These are phyloP conservation scores for Tenthredo mesomela DNA, from an alignment of 2,888 invertebrate genomes.

Conservation along the genomic window DNA sequence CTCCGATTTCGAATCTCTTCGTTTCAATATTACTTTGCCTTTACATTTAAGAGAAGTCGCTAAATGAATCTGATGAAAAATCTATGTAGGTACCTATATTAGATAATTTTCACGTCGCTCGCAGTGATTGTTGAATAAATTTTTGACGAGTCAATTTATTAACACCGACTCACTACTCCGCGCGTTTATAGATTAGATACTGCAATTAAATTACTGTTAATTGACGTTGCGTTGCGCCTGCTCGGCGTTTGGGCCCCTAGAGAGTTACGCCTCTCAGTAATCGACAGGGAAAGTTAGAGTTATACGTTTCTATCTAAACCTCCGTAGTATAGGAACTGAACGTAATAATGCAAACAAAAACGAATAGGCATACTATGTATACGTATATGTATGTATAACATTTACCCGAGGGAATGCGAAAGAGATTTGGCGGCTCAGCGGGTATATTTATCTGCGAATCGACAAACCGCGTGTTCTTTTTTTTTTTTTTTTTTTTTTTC, in stretches of 20 bases:
- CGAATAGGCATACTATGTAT: too few relatives aligned
- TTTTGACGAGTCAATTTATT: not conserved
- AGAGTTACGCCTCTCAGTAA: conserved; percentile 47
- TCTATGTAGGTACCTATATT: too few relatives aligned
- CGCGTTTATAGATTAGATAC: conserved; percentile 41
- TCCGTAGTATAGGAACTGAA: not conserved
- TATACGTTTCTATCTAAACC: not conserved
- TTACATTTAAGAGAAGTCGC: not conserved
- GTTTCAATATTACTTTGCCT: not conserved
- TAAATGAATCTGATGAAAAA: not conserved
- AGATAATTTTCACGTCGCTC: not conserved
- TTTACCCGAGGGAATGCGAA: not conserved
- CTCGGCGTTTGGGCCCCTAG: conserved; percentile 1
- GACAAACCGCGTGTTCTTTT: not conserved
- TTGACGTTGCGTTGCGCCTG: conserved; percentile 39
- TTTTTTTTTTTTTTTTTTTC: too few relatives aligned
- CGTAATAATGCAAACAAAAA: not conserved
- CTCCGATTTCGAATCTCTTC: not conserved
- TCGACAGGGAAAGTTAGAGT: conserved; percentile 38
- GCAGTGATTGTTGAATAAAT: not conserved
- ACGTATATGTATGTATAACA: not conserved
- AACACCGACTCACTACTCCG: not conserved
- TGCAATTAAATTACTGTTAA: conserved; percentile 43
- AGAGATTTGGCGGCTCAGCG: not conserved
- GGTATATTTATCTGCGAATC: not conserved